Percentiles rank a stretch among this genome's conserved stretches.
phyloP scores from a whole-genome alignment of 2,113 vertebrate species.

The Himantopus leucocephalus region DNA sequence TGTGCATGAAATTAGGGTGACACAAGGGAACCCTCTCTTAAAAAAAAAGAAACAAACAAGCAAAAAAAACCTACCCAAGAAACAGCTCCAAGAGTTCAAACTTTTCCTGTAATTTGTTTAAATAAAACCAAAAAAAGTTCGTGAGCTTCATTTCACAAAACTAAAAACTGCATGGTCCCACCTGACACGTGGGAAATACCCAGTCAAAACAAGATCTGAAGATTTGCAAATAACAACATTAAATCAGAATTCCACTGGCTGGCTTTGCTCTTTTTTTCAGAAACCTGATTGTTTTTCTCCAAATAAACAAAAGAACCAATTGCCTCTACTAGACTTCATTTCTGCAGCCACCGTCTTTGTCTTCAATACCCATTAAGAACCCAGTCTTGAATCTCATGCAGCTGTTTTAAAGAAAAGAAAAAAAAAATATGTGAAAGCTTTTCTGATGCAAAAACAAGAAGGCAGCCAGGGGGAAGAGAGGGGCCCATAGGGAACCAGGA shows the following conservation, averaged over 20 bases:
- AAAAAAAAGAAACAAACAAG: not conserved
- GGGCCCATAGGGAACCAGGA: conserved; percentile 82
- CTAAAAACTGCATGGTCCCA: not conserved
- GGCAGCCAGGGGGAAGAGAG: conserved; percentile 23
- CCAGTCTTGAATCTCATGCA: conserved; percentile 80
- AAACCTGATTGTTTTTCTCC: conserved; percentile 78
- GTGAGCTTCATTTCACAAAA: not conserved
- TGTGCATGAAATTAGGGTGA: not conserved
- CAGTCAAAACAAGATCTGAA: not conserved
- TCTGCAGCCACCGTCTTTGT: conserved; percentile 79
- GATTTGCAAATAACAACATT: conserved; percentile 36
- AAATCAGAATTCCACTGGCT: conserved; percentile 30
- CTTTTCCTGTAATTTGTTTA: not conserved
- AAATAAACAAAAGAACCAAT: conserved; percentile 83
- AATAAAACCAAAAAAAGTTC: not conserved
- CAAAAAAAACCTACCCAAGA: not conserved
- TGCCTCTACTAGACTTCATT: conserved; percentile 84
- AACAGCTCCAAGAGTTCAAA: not conserved
- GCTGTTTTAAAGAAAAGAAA: conserved; percentile 79
- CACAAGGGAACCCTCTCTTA: not conserved
- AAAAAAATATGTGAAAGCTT: conserved; percentile 82
- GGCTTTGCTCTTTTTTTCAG: conserved; percentile 56
- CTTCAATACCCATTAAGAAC: conserved; percentile 89
- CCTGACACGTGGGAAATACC: not conserved
- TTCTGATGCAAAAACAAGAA: conserved; percentile 90